A percentile compares a stretch with the other conserved stretches of the same genome.
These are phyloP conservation scores for Cheilosia scutellata DNA, from an alignment of 2,888 invertebrate genomes.

Conservation along the genomic window DNA sequence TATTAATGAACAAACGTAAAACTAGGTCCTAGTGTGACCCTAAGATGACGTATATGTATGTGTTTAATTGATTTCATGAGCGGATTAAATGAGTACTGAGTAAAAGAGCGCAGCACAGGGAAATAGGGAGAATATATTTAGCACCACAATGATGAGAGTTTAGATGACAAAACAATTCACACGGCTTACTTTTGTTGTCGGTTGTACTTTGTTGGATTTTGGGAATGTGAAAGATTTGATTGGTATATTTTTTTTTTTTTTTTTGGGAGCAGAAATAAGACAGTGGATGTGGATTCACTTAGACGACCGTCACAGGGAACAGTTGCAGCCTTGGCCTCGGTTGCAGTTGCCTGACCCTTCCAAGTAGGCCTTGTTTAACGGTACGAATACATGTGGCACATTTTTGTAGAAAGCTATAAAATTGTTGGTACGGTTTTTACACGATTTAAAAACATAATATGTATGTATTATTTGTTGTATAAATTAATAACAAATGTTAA, in stretches of 20 bases:
- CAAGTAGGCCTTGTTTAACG: slow-evolving; percentile 67
- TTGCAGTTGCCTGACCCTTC: slow-evolving; percentile 66
- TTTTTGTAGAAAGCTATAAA: slow-evolving; percentile 75
- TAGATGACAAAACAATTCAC: slow-evolving; percentile 59
- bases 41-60: slow-evolving; percentile 34
- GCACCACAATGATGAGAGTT: slow-evolving; percentile 45
- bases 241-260: slow-evolving; percentile 14
- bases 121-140: slow-evolving; percentile 15
- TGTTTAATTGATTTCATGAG: slow-evolving; percentile 31
- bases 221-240: slow-evolving; percentile 43
- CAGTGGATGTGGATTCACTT: slow-evolving; percentile 36
- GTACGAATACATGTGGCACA: slow-evolving; percentile 67
- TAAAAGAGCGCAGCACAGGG: slow-evolving; percentile 19
- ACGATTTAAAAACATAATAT: slow-evolving; percentile 37
- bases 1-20: slow-evolving; percentile 38
- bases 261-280: slow-evolving; percentile 52
- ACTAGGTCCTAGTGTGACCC: slow-evolving; percentile 41
- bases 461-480: not conserved
- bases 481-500: slow-evolving; percentile 61
- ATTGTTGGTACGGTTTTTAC: slow-evolving; percentile 36
- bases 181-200: slow-evolving; percentile 64
- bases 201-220: slow-evolving; percentile 43
- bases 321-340: slow-evolving; percentile 70
- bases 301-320: slow-evolving; percentile 71
- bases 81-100: slow-evolving; percentile 39